Conservation (phyloP, 2,113 vertebrate species). For the Grallaria varia region DNA sequence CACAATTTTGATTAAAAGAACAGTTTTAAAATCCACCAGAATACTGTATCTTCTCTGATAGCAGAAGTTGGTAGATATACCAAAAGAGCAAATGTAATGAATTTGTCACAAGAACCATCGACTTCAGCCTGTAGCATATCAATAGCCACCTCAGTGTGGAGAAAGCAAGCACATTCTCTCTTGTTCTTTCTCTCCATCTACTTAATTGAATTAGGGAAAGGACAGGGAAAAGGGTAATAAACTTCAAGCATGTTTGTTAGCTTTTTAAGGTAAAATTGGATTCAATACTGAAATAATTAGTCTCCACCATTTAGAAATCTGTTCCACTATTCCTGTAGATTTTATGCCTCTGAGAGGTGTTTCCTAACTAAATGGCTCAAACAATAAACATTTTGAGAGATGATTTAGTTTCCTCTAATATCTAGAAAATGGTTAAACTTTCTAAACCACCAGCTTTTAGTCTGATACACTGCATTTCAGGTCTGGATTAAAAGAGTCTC, state of each 20-base stretch:
- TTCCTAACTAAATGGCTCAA: not conserved
- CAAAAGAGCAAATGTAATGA: not conserved
- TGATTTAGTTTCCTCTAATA: not conserved
- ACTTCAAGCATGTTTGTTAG: not conserved
- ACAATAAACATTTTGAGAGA: not conserved
- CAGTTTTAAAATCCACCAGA: not conserved
- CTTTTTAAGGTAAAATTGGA: not conserved
- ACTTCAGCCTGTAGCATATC: not conserved
- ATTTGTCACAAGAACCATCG: accelerated
- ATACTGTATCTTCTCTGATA: not conserved
- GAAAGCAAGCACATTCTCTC: not conserved
- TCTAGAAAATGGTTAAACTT: not conserved
- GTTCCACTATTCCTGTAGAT: not conserved
- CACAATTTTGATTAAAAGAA: not conserved
- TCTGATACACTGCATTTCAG: not conserved
- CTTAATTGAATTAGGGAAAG: not conserved
- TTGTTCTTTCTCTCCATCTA: not conserved
- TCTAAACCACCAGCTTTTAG: not conserved
- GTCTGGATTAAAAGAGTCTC: not conserved
- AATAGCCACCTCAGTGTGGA: accelerated
- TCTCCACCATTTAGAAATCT: not conserved
- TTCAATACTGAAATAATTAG: not conserved
- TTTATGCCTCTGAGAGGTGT: not conserved
- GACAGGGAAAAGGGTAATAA: not conserved
- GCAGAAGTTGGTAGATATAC: not conserved